A percentile compares a stretch with the other conserved stretches of the same genome.
Evolutionary conservation across 2,888 invertebrate genomes (phyloP).

Genomic region (Nephrotoma guestfalica): DNA sequence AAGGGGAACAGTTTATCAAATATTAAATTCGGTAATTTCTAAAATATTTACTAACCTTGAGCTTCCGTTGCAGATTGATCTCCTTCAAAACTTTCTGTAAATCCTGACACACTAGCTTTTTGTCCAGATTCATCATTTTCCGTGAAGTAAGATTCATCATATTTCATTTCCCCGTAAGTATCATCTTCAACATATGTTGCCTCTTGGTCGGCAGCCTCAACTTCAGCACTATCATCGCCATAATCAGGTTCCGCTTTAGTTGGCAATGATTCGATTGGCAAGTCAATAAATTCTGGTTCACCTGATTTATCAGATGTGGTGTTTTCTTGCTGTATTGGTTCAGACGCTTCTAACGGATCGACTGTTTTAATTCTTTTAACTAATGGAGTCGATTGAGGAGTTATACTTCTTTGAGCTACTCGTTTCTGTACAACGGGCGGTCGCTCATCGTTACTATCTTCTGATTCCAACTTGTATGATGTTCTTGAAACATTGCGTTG

Average conservation of each 20-base stretch:
- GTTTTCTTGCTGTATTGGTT: conserved; percentile 39
- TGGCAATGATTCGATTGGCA: conserved; percentile 35
- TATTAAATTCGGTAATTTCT: background rate
- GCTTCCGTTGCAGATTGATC: conserved; percentile 32
- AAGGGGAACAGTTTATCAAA: background rate
- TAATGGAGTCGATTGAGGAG: conserved; percentile 17
- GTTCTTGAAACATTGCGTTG: conserved; percentile 22
- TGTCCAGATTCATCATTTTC: conserved; percentile 29
- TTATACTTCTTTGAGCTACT: conserved; percentile 25
- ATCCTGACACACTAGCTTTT: background rate
- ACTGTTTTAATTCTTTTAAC: conserved; percentile 32
- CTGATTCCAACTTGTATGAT: conserved; percentile 46
- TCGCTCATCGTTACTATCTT: conserved; percentile 47
- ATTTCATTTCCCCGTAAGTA: conserved; percentile 47
- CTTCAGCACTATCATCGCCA: conserved; percentile 46
- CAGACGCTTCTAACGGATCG: conserved; percentile 44
- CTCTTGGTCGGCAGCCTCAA: conserved; percentile 46
- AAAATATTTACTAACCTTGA: conserved; percentile 30
- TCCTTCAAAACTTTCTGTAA: conserved; percentile 17
- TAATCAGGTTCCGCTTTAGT: conserved; percentile 55
- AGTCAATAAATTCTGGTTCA: conserved; percentile 32
- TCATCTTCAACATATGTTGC: conserved; percentile 49
- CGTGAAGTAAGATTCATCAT: conserved; percentile 33
- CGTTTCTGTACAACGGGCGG: conserved; percentile 36
- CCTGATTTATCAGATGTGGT: conserved; percentile 26